Base-by-base conservation (phyloP, 2,797 vertebrate species). In the Chelon auratus region DNA sequence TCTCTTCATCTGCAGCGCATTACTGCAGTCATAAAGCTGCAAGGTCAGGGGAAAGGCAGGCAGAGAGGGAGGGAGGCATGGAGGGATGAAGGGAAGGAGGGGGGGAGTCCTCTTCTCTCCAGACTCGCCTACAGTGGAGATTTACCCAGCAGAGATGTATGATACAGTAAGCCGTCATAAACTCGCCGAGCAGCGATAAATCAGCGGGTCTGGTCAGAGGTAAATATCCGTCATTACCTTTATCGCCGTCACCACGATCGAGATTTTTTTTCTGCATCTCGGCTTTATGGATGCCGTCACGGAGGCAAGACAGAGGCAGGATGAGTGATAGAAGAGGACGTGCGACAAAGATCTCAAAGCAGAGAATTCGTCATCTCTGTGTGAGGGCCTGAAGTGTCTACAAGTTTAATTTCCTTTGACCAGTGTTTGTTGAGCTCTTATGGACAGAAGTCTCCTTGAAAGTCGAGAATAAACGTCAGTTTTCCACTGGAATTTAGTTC, bases 21-120 rank as follows among this genome's bases (percentile, higher is more conserved):
- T 91, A 90, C 85, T 80, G 81, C 90, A 82, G 80, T 83, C 87
- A 66, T 87, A 87, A 88, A 90, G 89, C 89, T 89, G 83, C 87
- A 85, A 89, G 91, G 91, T 93, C 90, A 90, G 87, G 84, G 73
- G 89, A 87, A 89, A 89, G 84, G 87, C 84, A 68, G 78, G 74
- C 14, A 1, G 54, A 64, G 0, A 20, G 58, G 48, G 3, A 6
- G 33, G 12, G 5, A 2, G 5, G 60, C 5, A 11, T 9, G 3
- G 61, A 11, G 11, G 30, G 13, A 3, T 26, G 37, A 30, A 1
- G 6, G 0, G 12, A 10, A 13, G 9, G 45, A 2, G 7, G 7
- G 9, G 52, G 18, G 37, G 15, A n/a, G 48, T 58, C 54, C 36
- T 71, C 52, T 53, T 62, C 60, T 64, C 39, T 71, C 20, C 53